phyloP scores from a whole-genome alignment of 2,888 invertebrate species.

The Andrena haemorrhoa region DNA sequence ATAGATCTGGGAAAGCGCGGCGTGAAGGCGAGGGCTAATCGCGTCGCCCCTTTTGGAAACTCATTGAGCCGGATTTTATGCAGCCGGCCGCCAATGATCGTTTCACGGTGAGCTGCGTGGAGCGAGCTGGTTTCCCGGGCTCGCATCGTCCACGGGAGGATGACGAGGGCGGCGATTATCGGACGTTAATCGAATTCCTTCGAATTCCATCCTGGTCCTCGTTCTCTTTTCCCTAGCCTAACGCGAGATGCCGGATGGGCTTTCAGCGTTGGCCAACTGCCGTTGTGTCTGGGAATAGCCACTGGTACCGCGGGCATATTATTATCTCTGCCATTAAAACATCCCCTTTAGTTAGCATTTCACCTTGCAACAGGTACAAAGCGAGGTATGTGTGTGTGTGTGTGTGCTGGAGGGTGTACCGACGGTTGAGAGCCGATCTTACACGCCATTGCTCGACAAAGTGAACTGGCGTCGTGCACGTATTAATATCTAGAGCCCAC shows the following conservation, averaged over 20 bases:
- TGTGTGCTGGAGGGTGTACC: slow-evolving; percentile 61
- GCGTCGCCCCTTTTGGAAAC: slow-evolving; percentile 49
- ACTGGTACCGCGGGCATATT: slow-evolving; percentile 68
- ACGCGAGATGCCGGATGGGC: slow-evolving; percentile 14
- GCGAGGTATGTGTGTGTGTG: slow-evolving; percentile 68
- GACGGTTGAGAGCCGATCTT: slow-evolving; percentile 74
- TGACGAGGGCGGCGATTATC: background rate
- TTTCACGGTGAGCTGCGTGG: slow-evolving; percentile 47
- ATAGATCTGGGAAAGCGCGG: slow-evolving; percentile 34
- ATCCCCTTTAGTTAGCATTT: slow-evolving; percentile 83
- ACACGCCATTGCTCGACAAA: slow-evolving; percentile 83
- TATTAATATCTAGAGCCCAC: slow-evolving; percentile 81
- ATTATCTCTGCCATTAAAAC: slow-evolving; percentile 80
- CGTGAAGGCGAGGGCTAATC: slow-evolving; percentile 34
- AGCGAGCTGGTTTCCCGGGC: slow-evolving; percentile 14
- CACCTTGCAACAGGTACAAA: slow-evolving; percentile 81
- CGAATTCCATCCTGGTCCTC: background rate
- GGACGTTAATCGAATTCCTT: background rate
- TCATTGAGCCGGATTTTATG: slow-evolving; percentile 63
- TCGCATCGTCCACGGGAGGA: background rate
- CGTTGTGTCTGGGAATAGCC: slow-evolving; percentile 69
- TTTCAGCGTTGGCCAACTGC: slow-evolving; percentile 4
- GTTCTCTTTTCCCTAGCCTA: background rate
- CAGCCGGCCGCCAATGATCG: slow-evolving; percentile 27
- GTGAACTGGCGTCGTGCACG: slow-evolving; percentile 77